Conservation (phyloP, 35 echinoderm and acorn worm species). For the Ptychodera flava region DNA sequence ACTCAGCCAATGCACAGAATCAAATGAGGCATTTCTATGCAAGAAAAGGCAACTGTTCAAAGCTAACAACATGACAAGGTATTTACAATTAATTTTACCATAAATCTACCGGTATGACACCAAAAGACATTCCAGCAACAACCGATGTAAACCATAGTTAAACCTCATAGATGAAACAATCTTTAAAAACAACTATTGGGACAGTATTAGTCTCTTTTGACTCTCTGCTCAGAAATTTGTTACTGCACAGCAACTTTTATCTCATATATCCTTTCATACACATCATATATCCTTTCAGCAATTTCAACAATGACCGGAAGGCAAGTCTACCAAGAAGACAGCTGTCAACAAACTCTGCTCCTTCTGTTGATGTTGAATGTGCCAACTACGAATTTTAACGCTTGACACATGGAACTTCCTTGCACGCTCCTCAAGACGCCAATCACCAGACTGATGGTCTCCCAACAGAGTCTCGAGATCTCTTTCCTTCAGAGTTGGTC, state of each 20-base stretch:
- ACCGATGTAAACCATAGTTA: neutral
- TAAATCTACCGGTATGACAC: neutral
- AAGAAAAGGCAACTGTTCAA: too few species aligned
- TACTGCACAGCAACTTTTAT: neutral
- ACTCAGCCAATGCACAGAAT: neutral
- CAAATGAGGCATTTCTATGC: neutral
- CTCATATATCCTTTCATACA: neutral
- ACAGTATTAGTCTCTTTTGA: neutral
- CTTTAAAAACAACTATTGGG: neutral
- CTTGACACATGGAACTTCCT: neutral
- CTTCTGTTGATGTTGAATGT: neutral
- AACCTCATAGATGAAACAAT: neutral
- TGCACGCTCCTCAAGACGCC: neutral
- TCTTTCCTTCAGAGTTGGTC: too few species aligned
- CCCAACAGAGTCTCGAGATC: too few species aligned
- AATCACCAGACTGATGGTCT: neutral
- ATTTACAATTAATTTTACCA: too few species aligned
- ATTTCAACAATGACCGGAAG: too few species aligned
- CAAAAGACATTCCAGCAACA: neutral
- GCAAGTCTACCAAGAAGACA: too few species aligned
- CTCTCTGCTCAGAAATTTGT: neutral
- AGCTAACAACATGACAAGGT: too few species aligned
- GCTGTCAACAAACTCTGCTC: neutral
- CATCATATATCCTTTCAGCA: neutral
- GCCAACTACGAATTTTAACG: neutral